These are phyloP conservation scores for Sigmodon hispidus DNA, from an alignment of 2,113 vertebrate genomes.

Conservation along the genomic window DNA sequence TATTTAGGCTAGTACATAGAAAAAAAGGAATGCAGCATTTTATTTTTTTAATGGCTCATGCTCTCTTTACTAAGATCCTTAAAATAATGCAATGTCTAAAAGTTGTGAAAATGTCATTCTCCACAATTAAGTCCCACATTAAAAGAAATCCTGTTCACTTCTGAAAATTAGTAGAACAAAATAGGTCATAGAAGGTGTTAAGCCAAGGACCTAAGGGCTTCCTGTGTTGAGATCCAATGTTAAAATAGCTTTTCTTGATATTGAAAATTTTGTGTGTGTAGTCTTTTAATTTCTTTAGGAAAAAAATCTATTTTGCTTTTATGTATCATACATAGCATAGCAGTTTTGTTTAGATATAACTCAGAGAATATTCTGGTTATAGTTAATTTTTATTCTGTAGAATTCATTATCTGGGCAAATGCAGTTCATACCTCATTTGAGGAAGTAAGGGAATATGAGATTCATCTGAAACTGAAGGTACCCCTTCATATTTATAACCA, in stretches of 20 bases:
- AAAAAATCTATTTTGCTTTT: conserved; percentile 4
- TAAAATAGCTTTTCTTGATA: not conserved
- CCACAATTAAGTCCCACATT: not conserved
- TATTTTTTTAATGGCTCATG: not conserved
- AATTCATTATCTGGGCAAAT: conserved; percentile 17
- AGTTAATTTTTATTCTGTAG: not conserved
- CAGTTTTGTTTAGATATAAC: conserved; percentile 18
- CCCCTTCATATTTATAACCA: not conserved
- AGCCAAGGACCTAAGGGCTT: not conserved
- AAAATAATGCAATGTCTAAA: not conserved
- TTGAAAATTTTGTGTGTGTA: not conserved
- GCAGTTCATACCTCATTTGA: not conserved
- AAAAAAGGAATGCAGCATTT: not conserved
- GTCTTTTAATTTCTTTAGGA: conserved; percentile 23
- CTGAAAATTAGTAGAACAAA: conserved; percentile 14
- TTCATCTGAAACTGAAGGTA: not conserved
- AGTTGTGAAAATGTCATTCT: not conserved
- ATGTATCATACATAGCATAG: not conserved
- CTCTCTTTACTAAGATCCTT: not conserved
- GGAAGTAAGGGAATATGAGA: not conserved
- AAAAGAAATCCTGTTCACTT: conserved; percentile 23
- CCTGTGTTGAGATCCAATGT: not conserved
- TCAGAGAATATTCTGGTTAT: not conserved
- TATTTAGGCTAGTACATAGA: conserved; percentile 22
- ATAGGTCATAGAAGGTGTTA: not conserved